Percentiles rank a stretch among this genome's conserved stretches.
Conservation (phyloP, 2,113 vertebrate species). For the Salminus brasiliensis region DNA sequence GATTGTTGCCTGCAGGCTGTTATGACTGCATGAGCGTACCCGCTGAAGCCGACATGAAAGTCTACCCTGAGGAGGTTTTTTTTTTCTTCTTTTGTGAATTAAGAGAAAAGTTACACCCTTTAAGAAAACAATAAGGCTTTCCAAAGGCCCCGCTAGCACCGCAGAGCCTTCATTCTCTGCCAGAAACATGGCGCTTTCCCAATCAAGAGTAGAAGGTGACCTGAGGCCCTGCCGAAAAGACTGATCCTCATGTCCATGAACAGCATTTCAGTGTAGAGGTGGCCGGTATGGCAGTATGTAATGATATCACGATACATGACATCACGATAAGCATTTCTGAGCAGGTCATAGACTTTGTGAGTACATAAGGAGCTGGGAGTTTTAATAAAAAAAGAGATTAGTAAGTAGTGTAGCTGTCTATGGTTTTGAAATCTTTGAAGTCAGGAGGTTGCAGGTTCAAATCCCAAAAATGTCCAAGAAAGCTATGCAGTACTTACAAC, state of each 20-base stretch:
- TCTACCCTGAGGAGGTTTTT: slow-evolving; percentile 67
- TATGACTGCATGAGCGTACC: slow-evolving; percentile 72
- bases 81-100: slow-evolving; percentile 71
- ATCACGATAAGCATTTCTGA: background rate
- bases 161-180: slow-evolving; percentile 8
- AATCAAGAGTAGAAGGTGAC: slow-evolving; percentile 37
- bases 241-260: slow-evolving; percentile 22
- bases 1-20: slow-evolving; percentile 68
- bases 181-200: slow-evolving; percentile 38
- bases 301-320: background rate
- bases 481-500: too few relatives aligned
- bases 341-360: background rate
- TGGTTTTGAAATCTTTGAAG: too few relatives aligned
- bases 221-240: slow-evolving; percentile 29
- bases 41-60: slow-evolving; percentile 76
- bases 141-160: slow-evolving; percentile 51
- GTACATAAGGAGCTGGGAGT: background rate
- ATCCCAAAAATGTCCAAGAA: background rate
- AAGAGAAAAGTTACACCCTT: slow-evolving; percentile 74
- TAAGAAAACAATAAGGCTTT: slow-evolving; percentile 69
- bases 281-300: background rate
- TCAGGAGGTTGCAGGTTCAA: background rate
- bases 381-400: background rate
- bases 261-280: background rate
- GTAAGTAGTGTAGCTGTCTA: background rate